Evolutionary conservation across 2,888 invertebrate genomes (phyloP).

Genomic region (Acanthosoma haemorrhoidale): DNA sequence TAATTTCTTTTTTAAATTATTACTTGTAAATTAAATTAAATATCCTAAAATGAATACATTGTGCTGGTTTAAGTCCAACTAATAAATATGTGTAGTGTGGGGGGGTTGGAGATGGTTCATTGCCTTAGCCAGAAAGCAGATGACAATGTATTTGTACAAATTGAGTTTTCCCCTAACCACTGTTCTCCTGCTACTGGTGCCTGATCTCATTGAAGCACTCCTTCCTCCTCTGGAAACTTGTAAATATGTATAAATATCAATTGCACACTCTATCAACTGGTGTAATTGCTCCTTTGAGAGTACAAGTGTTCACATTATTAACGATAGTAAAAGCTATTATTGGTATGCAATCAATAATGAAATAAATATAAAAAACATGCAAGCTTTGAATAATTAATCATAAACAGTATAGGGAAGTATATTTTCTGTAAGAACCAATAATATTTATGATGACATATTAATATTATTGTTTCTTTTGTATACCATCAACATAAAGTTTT

Average conservation of each 20-base stretch:
- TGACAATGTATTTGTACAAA: neutral
- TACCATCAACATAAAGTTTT: too few relatives aligned
- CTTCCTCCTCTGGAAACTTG: neutral
- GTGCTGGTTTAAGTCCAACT: neutral
- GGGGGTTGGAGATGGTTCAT: neutral
- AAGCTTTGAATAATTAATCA: too few relatives aligned
- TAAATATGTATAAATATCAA: neutral
- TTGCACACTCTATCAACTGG: neutral
- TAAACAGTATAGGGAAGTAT: too few relatives aligned
- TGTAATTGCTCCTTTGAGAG: neutral
- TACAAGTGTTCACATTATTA: neutral
- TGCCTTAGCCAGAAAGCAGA: neutral
- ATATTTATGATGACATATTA: too few relatives aligned
- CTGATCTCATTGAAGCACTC: conserved; percentile 10
- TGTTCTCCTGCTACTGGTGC: neutral
- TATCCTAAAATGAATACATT: neutral
- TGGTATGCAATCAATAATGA: neutral
- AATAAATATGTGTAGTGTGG: neutral
- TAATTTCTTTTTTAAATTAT: neutral
- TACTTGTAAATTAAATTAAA: neutral
- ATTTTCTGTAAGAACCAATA: too few relatives aligned
- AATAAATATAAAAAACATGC: too few relatives aligned
- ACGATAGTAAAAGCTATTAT: neutral
- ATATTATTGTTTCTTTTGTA: too few relatives aligned
- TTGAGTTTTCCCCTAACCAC: neutral